A percentile compares a stretch with the other conserved stretches of the same genome.
These are phyloP conservation scores for Listrodromus nycthemerus DNA, from an alignment of 2,888 invertebrate genomes.

Conservation along the genomic window DNA sequence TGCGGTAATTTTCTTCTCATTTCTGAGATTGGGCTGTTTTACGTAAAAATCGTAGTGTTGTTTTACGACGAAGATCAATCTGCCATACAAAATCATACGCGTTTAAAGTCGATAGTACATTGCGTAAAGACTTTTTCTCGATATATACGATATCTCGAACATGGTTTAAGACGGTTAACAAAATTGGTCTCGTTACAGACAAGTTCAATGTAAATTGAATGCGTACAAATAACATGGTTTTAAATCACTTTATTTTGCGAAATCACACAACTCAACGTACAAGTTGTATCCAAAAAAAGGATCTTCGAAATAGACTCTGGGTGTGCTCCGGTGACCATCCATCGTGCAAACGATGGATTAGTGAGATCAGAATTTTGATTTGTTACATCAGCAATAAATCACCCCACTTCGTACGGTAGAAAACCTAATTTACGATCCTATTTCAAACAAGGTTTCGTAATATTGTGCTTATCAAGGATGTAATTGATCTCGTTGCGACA, in stretches of 20 bases:
- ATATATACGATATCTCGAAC: too few relatives aligned
- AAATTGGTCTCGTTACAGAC: not conserved
- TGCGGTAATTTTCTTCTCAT: too few relatives aligned
- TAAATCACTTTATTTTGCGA: constrained; percentile 76
- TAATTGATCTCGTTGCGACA: constrained; percentile 10
- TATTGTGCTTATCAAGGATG: constrained; percentile 62
- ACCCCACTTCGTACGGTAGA: constrained; percentile 71
- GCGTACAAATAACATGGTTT: constrained; percentile 49
- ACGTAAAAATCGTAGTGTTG: too few relatives aligned
- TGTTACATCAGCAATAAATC: constrained; percentile 65
- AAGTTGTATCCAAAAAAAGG: constrained; percentile 69
- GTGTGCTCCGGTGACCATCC: constrained; percentile 33
- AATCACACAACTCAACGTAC: constrained; percentile 78
- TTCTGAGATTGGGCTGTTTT: too few relatives aligned
- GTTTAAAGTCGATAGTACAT: too few relatives aligned
- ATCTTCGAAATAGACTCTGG: constrained; percentile 59
- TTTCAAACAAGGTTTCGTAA: constrained; percentile 26
- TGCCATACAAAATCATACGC: too few relatives aligned
- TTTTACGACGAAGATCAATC: too few relatives aligned
- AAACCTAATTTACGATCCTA: constrained; percentile 75
- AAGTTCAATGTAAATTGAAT: not conserved
- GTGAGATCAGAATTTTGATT: constrained; percentile 63
- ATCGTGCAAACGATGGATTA: constrained; percentile 5
- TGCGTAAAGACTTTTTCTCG: not conserved
- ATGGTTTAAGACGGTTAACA: too few relatives aligned